Evolutionary conservation across 2,113 vertebrate genomes (phyloP), one percentile per base, ranked within the genome.

Genomic region (Anhinga anhinga): DNA sequence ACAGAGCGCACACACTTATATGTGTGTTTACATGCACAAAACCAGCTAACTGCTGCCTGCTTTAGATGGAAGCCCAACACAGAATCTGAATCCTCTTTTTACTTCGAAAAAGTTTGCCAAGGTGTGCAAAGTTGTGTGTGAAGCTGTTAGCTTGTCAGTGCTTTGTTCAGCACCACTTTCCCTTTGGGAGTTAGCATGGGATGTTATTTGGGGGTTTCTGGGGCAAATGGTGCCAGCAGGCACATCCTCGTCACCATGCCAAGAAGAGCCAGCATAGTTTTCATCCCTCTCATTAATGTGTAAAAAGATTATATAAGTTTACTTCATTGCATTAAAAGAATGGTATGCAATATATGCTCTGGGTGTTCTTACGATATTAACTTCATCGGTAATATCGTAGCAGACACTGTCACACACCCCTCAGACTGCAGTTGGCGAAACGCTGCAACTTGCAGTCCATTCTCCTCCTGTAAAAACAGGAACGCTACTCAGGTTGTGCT

Each of bases 171-270:
- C 16, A 2, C 17, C 15, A 2, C 56, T 61, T 74, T 42, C 44
- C 40, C 19, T 56, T 79, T 40, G 17, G 9, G 21, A 10, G 1
- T 85, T 70, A 52, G 18, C n/a, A 25, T 2, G 5, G 49, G 34
- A 12, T 67, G 26, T 52, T 65, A 30, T 22, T 18, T 72, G 45
- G 55, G 27, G 32, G 5, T 15, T 69, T 88, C 71, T 65, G 66
- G 45, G 49, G 36, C 27, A 66, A 78, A 52, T 21, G 14, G 22
- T 83, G 42, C 50, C 65, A 79, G 42, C n/a, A 50, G 87, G 71
- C 26, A 16, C 0, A 0, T 63, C 49, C 23, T 83, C 0, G 0
- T 66, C 23, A 17, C 32, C 0, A 0, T n/a, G 47, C 67, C 67
- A 84, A 27, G 45, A 61, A 71, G 52, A 32, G 30, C 56, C 27